Conservation (phyloP, 2,888 invertebrate genomes). For the Tubiluchus corallicola region DNA sequence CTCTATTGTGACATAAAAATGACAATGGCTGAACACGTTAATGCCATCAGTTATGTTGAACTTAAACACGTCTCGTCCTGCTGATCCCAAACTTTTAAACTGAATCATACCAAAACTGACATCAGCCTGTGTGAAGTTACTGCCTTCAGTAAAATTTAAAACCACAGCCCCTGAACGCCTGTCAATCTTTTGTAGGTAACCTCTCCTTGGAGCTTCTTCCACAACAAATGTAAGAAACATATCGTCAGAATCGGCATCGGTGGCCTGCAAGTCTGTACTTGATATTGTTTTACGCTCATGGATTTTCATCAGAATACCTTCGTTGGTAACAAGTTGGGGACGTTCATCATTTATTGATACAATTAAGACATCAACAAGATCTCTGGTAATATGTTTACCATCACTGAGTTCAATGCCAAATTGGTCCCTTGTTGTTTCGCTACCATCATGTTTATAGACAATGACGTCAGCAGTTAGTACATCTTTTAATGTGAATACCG, state of each 20-base stretch:
- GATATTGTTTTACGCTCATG: conserved; percentile 23
- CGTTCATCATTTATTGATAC: conserved; percentile 30
- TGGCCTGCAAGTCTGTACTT: conserved; percentile 22
- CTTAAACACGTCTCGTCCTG: conserved; percentile 26
- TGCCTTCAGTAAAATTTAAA: conserved; percentile 22
- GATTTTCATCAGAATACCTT: conserved; percentile 24
- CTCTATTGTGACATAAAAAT: conserved; percentile 26
- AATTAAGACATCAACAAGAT: conserved; percentile 23
- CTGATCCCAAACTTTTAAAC: conserved; percentile 26
- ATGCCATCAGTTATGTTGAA: conserved; percentile 29
- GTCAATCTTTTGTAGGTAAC: conserved; percentile 17
- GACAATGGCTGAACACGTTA: conserved; percentile 25
- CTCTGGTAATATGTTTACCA: conserved; percentile 23
- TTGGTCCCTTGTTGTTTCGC: conserved; percentile 25
- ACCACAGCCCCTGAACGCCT: conserved; percentile 10
- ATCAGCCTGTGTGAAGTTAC: conserved; percentile 27
- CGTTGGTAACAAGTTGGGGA: conserved; percentile 26
- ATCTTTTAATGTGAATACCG: no score
- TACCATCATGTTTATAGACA: conserved; percentile 28
- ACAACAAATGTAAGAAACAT: conserved; percentile 23
- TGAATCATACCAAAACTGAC: conserved; percentile 22
- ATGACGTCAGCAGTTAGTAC: conserved; percentile 23
- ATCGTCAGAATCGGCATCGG: conserved; percentile 25
- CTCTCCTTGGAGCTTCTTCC: conserved; percentile 22
- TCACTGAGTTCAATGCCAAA: conserved; percentile 25